Conservation (phyloP, 2,888 invertebrate species). For the Anarsia innoxiella region DNA sequence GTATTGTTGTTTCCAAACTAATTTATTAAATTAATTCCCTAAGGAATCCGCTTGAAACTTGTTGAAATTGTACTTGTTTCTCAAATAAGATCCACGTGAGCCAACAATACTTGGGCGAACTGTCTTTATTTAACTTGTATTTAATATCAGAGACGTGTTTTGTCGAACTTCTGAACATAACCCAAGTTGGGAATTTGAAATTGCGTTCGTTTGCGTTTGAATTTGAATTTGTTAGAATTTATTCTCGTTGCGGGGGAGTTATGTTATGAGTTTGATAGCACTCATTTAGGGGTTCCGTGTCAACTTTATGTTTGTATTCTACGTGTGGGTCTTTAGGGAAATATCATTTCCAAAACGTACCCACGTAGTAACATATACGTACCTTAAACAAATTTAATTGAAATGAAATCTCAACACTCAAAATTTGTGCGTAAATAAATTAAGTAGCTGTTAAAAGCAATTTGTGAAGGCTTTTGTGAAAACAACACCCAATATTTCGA, state of each 20-base stretch:
- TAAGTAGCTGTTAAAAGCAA: too few species aligned
- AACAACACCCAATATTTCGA: too few species aligned
- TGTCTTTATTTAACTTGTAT: constrained; percentile 67
- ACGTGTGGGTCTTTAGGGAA: neutral
- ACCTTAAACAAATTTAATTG: too few species aligned
- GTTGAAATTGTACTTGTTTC: constrained; percentile 57
- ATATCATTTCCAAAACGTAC: too few species aligned
- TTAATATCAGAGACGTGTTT: constrained; percentile 66
- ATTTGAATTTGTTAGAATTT: constrained; percentile 39
- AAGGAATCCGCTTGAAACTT: constrained; percentile 45
- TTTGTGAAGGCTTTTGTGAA: too few species aligned
- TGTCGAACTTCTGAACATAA: constrained; percentile 43
- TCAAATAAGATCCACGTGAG: constrained; percentile 52
- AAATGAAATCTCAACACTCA: too few species aligned
- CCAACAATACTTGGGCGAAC: constrained; percentile 49
- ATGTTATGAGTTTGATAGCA: constrained; percentile 33
- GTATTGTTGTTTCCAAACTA: constrained; percentile 41
- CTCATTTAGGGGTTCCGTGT: constrained; percentile 17
- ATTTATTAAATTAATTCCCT: constrained; percentile 60
- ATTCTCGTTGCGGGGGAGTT: constrained; percentile 25
- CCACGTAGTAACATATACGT: too few species aligned
- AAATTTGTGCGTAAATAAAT: too few species aligned
- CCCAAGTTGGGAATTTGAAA: constrained; percentile 44
- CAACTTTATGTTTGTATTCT: constrained; percentile 14
- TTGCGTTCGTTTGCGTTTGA: constrained; percentile 47